Percentiles rank a stretch among this genome's conserved stretches.
Conservation (phyloP, 2,888 invertebrate genomes). For the Chaetogeoica ovagalla region DNA sequence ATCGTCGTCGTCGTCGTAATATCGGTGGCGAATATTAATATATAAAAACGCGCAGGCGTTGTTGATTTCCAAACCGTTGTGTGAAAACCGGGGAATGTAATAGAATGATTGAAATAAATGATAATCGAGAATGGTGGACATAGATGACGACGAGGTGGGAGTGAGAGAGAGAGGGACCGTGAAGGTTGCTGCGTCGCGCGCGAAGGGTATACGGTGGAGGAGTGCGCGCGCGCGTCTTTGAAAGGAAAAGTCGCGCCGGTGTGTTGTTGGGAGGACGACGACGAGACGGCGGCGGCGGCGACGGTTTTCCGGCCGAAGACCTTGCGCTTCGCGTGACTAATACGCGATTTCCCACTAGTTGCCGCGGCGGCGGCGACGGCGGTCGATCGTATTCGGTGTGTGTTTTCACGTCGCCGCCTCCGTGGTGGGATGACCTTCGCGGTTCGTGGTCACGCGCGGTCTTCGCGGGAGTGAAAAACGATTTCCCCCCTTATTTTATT, state of each 20-base stretch:
- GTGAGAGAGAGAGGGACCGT: not conserved
- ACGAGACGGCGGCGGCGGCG: not conserved
- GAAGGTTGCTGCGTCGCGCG: not conserved
- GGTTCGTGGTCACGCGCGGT: conserved; percentile 11
- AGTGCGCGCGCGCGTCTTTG: conserved; percentile 1
- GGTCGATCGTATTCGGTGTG: conserved; percentile 33
- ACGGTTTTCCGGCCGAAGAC: conserved; percentile 49
- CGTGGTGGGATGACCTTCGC: conserved; percentile 31
- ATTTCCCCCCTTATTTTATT: not conserved
- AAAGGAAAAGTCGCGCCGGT: conserved; percentile 52
- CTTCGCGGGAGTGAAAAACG: not conserved
- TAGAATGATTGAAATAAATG: too few species aligned
- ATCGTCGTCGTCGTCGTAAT: too few species aligned
- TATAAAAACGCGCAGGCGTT: too few species aligned
- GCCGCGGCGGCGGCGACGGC: conserved; percentile 41
- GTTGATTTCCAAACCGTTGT: too few species aligned
- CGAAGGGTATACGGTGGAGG: not conserved
- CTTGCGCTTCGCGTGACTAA: conserved; percentile 53
- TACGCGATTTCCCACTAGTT: conserved; percentile 51
- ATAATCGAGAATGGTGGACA: not conserved
- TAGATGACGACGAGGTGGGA: not conserved
- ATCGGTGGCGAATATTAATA: too few species aligned
- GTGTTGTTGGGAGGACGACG: not conserved
- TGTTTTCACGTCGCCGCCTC: conserved; percentile 28
- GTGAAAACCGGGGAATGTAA: too few species aligned